Evolutionary conservation across 2,888 invertebrate genomes (phyloP).

Genomic region (Lepidocyrtinus sp.): DNA sequence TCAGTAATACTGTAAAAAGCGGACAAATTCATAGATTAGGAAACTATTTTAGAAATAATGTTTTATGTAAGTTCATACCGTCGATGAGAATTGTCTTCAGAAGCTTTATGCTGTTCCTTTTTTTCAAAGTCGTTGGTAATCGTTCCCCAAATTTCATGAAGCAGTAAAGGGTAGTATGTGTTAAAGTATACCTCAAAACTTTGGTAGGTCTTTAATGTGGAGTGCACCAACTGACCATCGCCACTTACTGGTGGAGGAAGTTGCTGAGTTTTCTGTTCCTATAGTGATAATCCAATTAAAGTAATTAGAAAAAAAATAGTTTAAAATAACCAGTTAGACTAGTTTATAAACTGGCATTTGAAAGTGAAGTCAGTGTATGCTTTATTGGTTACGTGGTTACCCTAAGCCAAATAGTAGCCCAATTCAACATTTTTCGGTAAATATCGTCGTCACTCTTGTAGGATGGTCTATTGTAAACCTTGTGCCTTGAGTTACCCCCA

Average conservation of each 20-base stretch:
- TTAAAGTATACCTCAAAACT: constrained; percentile 78
- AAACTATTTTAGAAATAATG: neutral
- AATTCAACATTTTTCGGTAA: constrained; percentile 29
- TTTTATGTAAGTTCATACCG: neutral
- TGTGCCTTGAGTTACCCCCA: no score
- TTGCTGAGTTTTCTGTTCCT: constrained; percentile 41
- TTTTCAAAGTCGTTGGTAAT: constrained; percentile 42
- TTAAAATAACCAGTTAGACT: no score
- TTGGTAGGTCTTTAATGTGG: constrained; percentile 29
- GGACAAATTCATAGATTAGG: neutral
- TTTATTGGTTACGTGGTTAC: no score
- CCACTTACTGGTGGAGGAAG: constrained; percentile 13
- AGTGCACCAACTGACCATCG: constrained; percentile 5
- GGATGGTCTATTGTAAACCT: neutral
- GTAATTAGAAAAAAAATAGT: constrained; percentile 4
- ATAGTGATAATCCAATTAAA: neutral
- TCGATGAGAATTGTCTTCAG: neutral
- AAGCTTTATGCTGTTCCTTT: neutral
- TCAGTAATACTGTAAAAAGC: neutral
- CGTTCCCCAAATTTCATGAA: constrained; percentile 79
- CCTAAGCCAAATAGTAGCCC: constrained; percentile 45
- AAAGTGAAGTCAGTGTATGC: no score
- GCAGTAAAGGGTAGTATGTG: constrained; percentile 76
- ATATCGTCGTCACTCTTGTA: neutral
- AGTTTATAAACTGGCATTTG: no score